Percentiles rank a stretch among this genome's conserved stretches.
phyloP scores from a whole-genome alignment of 2,113 vertebrate species.

The Gallinago undulata region DNA sequence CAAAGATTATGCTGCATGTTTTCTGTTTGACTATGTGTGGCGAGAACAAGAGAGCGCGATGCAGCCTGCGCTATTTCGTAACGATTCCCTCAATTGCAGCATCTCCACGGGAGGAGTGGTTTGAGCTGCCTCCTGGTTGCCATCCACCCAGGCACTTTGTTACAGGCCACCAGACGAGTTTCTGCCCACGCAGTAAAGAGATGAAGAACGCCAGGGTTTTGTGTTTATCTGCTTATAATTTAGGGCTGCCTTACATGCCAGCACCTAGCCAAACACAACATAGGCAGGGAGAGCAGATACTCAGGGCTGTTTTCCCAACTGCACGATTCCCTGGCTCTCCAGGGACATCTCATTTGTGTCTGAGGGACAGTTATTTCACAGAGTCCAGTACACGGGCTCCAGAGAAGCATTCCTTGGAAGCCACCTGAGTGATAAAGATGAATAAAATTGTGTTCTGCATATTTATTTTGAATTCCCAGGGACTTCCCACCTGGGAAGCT shows the following conservation, averaged over 20 bases:
- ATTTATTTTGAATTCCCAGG: neutral
- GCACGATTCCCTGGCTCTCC: neutral
- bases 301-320: neutral
- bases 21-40: neutral
- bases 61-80: neutral
- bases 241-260: neutral
- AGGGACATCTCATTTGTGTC: neutral
- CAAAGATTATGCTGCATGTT: neutral
- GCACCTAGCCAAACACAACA: neutral
- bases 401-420: neutral
- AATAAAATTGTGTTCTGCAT: fast-evolving
- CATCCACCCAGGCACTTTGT: neutral
- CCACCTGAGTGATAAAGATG: neutral
- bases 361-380: neutral
- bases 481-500: neutral
- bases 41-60: neutral
- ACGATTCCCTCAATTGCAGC: conserved; percentile 15
- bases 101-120: neutral
- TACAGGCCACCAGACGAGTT: neutral
- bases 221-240: neutral
- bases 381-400: neutral
- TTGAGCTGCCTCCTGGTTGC: neutral
- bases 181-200: neutral
- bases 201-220: neutral
- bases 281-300: neutral